Evolutionary conservation across 2,888 invertebrate species (phyloP), one percentile per base, ranked within the genome.

Genomic region (Villa cingulata): DNA sequence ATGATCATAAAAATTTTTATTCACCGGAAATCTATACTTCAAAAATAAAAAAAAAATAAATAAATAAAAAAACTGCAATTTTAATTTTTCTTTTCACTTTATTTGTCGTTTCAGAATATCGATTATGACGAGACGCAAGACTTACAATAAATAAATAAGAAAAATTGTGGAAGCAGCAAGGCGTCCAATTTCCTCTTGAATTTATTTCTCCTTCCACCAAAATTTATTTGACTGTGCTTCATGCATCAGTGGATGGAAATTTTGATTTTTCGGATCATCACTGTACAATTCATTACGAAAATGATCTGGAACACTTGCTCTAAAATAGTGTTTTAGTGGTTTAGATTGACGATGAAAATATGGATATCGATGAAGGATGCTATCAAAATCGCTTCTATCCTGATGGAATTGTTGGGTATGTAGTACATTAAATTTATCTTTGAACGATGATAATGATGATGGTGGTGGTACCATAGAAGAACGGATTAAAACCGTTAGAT

Each of bases 261-360:
- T 7, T 12, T 7, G 29, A 32, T 12, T 32, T 32, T 32, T 32
- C 3, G 3, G 12, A 32, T 32, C 12, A 9, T 44, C 44, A 23
- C 37, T 37, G 6, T n/a, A n/a, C n/a, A n/a, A n/a, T n/a, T 20
- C 5, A 23, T 44, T 44, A 20, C 44, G 44, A 20, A 10, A 37
- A 27, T 37, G 29, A 37, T 44, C 44, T 15, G 44, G 44, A 44
- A 17, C 20, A 27, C 44, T 44, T 15, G 44, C 36, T 37, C 18
- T 37, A 16, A 44, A 44, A 5, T n/a, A 4, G 2, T 27, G 16
- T 14, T 6, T 6, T 23, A 23, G 7, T 23, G 29, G 29, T 32
- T 32, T 32, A 12, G 29, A 12, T 32, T 32, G 29, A 32, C 29
- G 29, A 23, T 23, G 4, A 6, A 23, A 23, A 23, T 4, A 32